phyloP scores from a whole-genome alignment of 53 echinoderm and acorn worm genomes.

The Echinarachnius parma region DNA sequence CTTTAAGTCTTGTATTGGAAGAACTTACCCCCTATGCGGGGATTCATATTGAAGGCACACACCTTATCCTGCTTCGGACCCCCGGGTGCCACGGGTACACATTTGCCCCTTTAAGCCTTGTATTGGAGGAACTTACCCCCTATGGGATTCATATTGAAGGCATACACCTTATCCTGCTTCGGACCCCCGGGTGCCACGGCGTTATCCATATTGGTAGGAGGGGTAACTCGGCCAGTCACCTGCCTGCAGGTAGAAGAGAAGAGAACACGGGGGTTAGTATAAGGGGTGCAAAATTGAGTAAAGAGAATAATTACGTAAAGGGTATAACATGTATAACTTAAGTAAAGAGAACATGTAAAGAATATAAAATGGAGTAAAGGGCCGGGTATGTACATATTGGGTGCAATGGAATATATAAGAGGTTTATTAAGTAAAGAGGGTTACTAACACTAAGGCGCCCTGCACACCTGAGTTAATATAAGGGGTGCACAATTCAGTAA shows the following conservation, averaged over 20 bases:
- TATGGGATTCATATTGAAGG: conserved; percentile 49
- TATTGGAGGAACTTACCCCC: conserved; percentile 60
- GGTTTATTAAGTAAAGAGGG: no score
- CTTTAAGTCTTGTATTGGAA: no score
- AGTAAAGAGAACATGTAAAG: no score
- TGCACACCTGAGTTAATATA: no score
- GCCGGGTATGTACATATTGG: no score
- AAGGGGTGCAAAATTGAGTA: background rate
- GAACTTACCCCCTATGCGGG: conserved; percentile 52
- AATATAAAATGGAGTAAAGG: no score
- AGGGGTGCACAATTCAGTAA: no score
- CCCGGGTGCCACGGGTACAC: conserved; percentile 49
- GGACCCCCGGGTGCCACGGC: conserved; percentile 50
- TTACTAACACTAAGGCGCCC: no score
- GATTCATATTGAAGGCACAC: conserved; percentile 54
- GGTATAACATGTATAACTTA: no score
- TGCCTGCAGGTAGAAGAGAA: background rate
- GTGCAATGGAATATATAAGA: no score
- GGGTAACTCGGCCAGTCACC: conserved; percentile 18
- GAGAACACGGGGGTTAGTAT: background rate
- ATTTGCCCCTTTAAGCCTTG: background rate
- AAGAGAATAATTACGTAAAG: no score
- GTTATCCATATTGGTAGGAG: conserved; percentile 47
- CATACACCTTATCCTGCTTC: conserved; percentile 49
- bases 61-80: conserved; percentile 48